A percentile compares a stretch with the other conserved stretches of the same genome.
Conservation (phyloP, 2,797 vertebrate genomes). For the Centroberyx gerrardi region DNA sequence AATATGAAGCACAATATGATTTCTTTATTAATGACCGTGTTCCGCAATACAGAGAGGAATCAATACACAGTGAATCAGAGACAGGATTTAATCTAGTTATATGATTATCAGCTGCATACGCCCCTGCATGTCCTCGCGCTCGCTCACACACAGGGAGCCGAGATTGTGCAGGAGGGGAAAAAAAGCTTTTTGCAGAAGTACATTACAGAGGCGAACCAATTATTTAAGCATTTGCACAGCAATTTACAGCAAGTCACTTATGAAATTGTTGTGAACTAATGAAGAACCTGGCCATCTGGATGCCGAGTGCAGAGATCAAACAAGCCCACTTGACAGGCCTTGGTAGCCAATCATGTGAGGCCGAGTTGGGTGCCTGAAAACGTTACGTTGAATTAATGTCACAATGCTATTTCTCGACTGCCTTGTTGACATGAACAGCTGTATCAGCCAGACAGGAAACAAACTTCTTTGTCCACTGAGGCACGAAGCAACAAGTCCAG, state of each 20-base stretch:
- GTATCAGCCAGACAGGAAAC: conserved; percentile 60
- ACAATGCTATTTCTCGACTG: conserved; percentile 59
- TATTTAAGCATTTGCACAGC: conserved; percentile 50
- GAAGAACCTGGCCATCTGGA: conserved; percentile 54
- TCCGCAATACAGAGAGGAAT: conserved; percentile 21
- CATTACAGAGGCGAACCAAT: conserved; percentile 51
- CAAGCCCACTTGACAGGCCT: conserved; percentile 40
- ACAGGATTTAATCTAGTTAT: conserved; percentile 37
- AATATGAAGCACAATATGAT: conserved; percentile 5
- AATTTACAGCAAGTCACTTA: conserved; percentile 65
- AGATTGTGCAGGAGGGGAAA: conserved; percentile 22
- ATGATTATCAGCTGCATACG: conserved; percentile 55
- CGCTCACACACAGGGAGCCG: conserved; percentile 46
- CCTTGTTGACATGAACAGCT: conserved; percentile 65
- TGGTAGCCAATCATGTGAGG: conserved; percentile 45
- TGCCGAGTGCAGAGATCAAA: conserved; percentile 56
- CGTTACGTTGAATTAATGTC: conserved; percentile 65
- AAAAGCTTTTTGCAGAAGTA: conserved; percentile 5
- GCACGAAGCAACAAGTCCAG: conserved; percentile 54
- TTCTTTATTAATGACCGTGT: conserved; percentile 26
- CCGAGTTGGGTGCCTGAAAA: conserved; percentile 34
- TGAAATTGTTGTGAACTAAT: conserved; percentile 65
- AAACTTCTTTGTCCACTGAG: conserved; percentile 61
- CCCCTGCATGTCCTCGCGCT: conserved; percentile 48
- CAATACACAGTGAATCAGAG: conserved; percentile 24